Base-by-base conservation (phyloP, 2,113 vertebrate species). In the Etheostoma cragini region DNA sequence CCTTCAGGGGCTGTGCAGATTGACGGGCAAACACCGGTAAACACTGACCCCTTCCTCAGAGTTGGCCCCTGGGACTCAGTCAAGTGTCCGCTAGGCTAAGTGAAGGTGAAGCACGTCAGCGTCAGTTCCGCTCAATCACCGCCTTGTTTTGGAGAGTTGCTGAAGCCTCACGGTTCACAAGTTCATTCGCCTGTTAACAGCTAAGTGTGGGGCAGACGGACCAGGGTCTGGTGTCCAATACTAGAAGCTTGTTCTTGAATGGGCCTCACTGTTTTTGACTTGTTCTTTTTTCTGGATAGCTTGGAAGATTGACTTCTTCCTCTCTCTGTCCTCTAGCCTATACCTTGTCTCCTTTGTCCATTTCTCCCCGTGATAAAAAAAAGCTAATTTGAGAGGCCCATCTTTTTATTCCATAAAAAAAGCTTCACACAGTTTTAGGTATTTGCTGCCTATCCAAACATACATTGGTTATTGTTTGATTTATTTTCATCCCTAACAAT, bases 71-170 rank as follows among this genome's bases (percentile, higher is more conserved):
- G 91, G 90, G 92, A 91, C 81, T 83, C 85, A 61, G 82, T 88
- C 80, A 87, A 91, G 93, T 93, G 91, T 94, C 90, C 77, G 86
- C 92, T 88, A 90, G 76, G 83, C 86, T 94, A 93, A 94, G 87
- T 92, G 90, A 90, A 92, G 90, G 87, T 91, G 92, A 95, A 90
- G 87, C 83, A 80, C 86, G 85, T 94, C 91, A 88, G 50, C 49
- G n/a, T 71, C 84, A 85, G 84, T 93, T 94, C 90, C 78, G 65
- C 83, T 93, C 80, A 91, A 93, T 90, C 77, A 82, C 50, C 0
- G 60, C 69, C 79, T 88, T 85, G 82, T 89, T 90, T 90, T 79
- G 62, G 79, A 66, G 82, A 72, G 74, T 38, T 22, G 46, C 69
- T 22, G 62, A 58, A 84, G 75, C 67, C 61, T 46, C 47, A 1